phyloP scores from a whole-genome alignment of 2,113 vertebrate species.

The Lophura nycthemera region DNA sequence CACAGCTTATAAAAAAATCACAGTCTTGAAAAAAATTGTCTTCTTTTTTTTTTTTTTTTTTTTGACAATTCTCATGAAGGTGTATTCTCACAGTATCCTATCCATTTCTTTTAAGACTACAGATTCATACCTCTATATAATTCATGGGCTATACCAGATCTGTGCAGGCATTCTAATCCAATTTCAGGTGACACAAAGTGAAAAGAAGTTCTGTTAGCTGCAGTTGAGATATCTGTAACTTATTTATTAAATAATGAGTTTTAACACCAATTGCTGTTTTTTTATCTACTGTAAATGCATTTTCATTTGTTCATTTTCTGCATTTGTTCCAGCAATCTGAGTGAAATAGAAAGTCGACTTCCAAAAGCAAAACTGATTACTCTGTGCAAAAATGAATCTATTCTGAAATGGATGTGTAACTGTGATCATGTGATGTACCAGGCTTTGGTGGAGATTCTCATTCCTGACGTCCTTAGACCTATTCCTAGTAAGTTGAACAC shows the following conservation, averaged over 20 bases:
- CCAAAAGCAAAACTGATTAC: slow-evolving; percentile 83
- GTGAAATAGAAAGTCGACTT: slow-evolving; percentile 89
- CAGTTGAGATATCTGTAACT: slow-evolving; percentile 57
- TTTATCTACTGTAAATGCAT: slow-evolving; percentile 63
- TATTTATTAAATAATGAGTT: slow-evolving; percentile 61
- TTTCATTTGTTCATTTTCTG: slow-evolving; percentile 72
- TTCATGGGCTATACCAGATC: slow-evolving; percentile 10
- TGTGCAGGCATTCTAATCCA: not conserved
- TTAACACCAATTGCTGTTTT: slow-evolving; percentile 70
- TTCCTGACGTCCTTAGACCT: slow-evolving; percentile 85
- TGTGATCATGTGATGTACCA: slow-evolving; percentile 85
- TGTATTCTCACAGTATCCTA: not conserved
- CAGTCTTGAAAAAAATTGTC: not conserved
- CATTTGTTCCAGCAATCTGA: slow-evolving; percentile 83
- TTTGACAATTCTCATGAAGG: not conserved
- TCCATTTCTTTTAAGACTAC: not conserved
- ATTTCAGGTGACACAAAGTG: not conserved
- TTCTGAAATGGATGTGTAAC: slow-evolving; percentile 85
- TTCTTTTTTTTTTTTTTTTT: not conserved
- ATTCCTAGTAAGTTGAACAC: slow-evolving; percentile 83
- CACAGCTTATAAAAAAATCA: not conserved
- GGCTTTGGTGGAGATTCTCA: slow-evolving; percentile 84
- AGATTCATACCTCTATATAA: slow-evolving; percentile 42
- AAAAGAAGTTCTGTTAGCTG: slow-evolving; percentile 11
- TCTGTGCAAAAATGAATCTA: slow-evolving; percentile 83